Evolutionary conservation across 2,797 vertebrate species (phyloP).

Genomic region (Petrocephalus schoutedeni): DNA sequence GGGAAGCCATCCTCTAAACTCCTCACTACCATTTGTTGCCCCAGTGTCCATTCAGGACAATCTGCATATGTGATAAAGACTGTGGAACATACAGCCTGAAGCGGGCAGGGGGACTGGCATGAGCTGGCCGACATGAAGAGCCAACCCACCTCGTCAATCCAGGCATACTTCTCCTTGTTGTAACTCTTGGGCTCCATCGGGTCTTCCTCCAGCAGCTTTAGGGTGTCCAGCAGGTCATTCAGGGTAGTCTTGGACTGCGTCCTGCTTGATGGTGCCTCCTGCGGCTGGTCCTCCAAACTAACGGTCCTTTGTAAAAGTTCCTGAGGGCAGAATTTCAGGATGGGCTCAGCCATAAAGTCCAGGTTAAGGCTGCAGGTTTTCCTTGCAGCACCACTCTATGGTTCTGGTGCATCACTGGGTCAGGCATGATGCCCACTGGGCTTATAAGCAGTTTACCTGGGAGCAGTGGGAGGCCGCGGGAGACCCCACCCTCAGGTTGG

Average conservation of each 20-base stretch:
- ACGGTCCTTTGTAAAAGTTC: conserved; percentile 53
- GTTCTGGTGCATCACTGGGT: neutral
- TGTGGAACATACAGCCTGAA: neutral
- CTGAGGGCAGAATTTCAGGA: conserved; percentile 43
- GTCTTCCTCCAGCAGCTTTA: conserved; percentile 81
- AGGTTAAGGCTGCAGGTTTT: neutral
- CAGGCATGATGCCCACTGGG: neutral
- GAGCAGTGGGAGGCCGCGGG: conserved; percentile 51
- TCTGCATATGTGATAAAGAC: neutral
- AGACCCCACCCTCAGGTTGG: conserved; percentile 52
- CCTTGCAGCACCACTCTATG: neutral
- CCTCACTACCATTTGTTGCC: neutral
- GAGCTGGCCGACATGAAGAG: too few relatives aligned
- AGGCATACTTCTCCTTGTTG: conserved; percentile 72
- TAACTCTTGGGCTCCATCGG: conserved; percentile 60
- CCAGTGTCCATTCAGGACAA: neutral
- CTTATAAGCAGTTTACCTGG: conserved; percentile 45
- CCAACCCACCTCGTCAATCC: conserved; percentile 70
- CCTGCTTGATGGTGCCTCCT: conserved; percentile 46
- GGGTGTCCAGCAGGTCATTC: conserved; percentile 78
- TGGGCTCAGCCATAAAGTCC: neutral
- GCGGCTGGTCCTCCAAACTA: conserved; percentile 58
- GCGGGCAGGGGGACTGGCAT: neutral
- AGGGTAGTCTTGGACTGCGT: conserved; percentile 73
- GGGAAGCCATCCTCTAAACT: neutral